These are phyloP conservation scores for Trichechus manatus DNA, from an alignment of 2,113 vertebrate genomes.

Conservation along the genomic window DNA sequence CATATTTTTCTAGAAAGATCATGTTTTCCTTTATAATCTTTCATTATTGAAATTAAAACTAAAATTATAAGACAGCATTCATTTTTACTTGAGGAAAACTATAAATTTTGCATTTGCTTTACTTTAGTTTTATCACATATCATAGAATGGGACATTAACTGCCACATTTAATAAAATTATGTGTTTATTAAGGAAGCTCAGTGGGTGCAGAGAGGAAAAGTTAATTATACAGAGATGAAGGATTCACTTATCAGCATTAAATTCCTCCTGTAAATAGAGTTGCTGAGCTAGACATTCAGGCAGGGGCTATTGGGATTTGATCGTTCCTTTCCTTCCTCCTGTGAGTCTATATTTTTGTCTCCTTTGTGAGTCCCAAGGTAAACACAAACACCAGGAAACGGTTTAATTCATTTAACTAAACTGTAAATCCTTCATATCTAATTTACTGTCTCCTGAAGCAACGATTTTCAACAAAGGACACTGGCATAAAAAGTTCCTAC, in stretches of 20 bases:
- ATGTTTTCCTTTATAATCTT: not conserved
- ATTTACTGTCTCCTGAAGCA: slow-evolving; percentile 81
- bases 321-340: slow-evolving; percentile 77
- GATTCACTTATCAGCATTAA: slow-evolving; percentile 66
- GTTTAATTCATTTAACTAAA: slow-evolving; percentile 80
- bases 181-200: slow-evolving; percentile 33
- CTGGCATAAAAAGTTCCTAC: slow-evolving; percentile 80
- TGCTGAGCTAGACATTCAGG: slow-evolving; percentile 29
- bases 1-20: not conserved
- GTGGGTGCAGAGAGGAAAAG: not conserved
- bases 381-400: slow-evolving; percentile 87
- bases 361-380: slow-evolving; percentile 84
- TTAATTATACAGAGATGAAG: slow-evolving; percentile 28
- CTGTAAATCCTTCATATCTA: slow-evolving; percentile 83
- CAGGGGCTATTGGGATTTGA: slow-evolving; percentile 60
- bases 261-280: not conserved
- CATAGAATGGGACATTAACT: not conserved
- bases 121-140: not conserved
- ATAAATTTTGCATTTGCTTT: not conserved
- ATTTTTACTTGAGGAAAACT: slow-evolving; percentile 4
- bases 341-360: slow-evolving; percentile 78
- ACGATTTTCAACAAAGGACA: slow-evolving; percentile 81
- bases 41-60: not conserved
- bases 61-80: not conserved
- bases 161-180: not conserved